phyloP scores from a whole-genome alignment of 2,797 vertebrate species.

The Okamejei kenojei region DNA sequence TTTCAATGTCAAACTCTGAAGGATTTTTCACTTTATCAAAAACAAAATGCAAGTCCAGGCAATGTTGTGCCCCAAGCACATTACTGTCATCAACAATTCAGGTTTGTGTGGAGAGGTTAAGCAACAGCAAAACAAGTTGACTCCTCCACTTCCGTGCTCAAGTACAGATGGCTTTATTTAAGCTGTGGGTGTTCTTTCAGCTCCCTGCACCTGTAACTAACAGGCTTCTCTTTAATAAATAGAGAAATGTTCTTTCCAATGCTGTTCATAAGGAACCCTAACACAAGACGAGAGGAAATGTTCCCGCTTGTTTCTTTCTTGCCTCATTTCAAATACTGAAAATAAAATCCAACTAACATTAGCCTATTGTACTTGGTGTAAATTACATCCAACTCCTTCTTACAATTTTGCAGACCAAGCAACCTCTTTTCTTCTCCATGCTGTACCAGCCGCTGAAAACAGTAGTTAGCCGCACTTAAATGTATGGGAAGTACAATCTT shows the following conservation, averaged over 20 bases:
- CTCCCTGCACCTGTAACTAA: not conserved
- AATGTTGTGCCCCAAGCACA: not conserved
- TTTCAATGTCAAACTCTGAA: not conserved
- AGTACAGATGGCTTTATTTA: constrained; percentile 22
- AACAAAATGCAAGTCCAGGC: not conserved
- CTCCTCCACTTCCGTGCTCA: constrained; percentile 5
- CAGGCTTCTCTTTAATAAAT: not conserved
- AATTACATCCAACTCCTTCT: not conserved
- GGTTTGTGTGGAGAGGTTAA: not conserved
- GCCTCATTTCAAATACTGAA: not conserved
- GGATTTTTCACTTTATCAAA: not conserved
- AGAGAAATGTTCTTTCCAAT: not conserved
- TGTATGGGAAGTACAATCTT: too few relatives aligned
- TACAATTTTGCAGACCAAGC: not conserved
- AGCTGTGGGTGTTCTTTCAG: not conserved
- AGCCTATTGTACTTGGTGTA: not conserved
- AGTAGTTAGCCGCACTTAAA: not conserved
- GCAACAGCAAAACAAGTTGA: not conserved
- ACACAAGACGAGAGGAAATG: not conserved
- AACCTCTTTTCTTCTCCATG: not conserved
- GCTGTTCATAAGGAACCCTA: not conserved
- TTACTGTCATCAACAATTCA: not conserved
- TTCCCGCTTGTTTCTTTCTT: not conserved
- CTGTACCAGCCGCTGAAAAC: not conserved
- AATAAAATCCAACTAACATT: not conserved